Conservation (phyloP, 2,113 vertebrate genomes). For the Alethe castanea region DNA sequence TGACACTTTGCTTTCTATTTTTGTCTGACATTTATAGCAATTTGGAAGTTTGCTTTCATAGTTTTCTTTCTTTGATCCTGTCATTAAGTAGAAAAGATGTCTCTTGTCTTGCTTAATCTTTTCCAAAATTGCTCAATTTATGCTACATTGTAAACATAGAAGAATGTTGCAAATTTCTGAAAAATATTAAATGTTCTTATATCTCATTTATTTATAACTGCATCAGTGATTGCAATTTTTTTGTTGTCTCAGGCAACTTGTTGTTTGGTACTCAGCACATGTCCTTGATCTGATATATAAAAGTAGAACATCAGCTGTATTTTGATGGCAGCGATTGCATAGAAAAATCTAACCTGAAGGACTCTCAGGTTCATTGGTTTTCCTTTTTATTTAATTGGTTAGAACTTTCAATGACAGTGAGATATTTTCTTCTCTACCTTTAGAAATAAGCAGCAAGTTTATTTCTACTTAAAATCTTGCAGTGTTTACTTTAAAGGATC, state of each 20-base stretch:
- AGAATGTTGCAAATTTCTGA: background rate
- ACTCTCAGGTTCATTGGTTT: background rate
- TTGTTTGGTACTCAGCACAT: background rate
- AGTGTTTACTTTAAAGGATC: background rate
- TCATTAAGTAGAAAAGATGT: background rate
- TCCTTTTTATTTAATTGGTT: background rate
- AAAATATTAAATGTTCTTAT: background rate
- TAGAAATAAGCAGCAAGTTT: background rate
- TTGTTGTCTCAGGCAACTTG: slow-evolving; percentile 1
- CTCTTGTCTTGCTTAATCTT: background rate
- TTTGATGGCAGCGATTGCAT: background rate
- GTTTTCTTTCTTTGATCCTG: background rate
- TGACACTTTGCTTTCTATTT: slow-evolving; percentile 10
- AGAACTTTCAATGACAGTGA: background rate
- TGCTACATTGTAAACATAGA: background rate
- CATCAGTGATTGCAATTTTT: background rate
- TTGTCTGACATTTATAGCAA: background rate
- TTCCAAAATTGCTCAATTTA: background rate
- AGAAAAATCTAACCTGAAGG: background rate
- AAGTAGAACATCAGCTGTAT: slow-evolving; percentile 5
- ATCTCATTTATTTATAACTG: background rate
- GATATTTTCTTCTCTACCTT: background rate
- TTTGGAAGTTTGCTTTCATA: background rate
- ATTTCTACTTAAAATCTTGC: background rate
- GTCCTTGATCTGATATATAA: background rate